phyloP scores from a whole-genome alignment of 1,140 invertebrate genomes.

The Spodoptera litura region DNA sequence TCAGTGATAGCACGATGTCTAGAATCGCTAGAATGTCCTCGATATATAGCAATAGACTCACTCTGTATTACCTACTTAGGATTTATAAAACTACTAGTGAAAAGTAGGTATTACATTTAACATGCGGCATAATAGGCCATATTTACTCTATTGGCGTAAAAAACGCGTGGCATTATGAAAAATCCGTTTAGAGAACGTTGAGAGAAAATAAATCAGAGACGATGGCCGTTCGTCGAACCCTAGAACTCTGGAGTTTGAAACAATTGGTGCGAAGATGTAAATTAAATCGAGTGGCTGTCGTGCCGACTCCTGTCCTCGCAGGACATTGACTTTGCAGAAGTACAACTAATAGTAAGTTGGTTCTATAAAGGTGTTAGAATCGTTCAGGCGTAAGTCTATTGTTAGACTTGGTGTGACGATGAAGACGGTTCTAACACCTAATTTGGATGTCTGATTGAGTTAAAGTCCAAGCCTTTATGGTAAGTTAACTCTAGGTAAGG shows the following conservation, averaged over 20 bases:
- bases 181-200: constrained; percentile 73
- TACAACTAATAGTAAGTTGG: not conserved
- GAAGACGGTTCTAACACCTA: no score
- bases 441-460: no score
- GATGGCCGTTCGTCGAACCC: constrained; percentile 72
- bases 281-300: constrained; percentile 78
- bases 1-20: no score
- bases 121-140: no score
- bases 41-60: no score
- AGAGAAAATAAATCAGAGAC: constrained; percentile 74
- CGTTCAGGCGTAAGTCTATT: not conserved
- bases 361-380: constrained; percentile 14
- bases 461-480: no score
- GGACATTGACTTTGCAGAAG: constrained; percentile 6
- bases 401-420: not conserved
- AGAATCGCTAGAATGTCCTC: no score
- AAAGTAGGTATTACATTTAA: no score
- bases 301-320: constrained; percentile 52
- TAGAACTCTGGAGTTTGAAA: constrained; percentile 57
- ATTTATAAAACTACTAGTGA: no score
- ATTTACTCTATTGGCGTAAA: no score
- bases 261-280: constrained; percentile 77
- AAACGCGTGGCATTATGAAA: constrained; percentile 54
- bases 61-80: no score
- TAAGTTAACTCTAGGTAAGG: no score